Conservation (phyloP, 2,888 invertebrate species). For the Athrips mouffetella region DNA sequence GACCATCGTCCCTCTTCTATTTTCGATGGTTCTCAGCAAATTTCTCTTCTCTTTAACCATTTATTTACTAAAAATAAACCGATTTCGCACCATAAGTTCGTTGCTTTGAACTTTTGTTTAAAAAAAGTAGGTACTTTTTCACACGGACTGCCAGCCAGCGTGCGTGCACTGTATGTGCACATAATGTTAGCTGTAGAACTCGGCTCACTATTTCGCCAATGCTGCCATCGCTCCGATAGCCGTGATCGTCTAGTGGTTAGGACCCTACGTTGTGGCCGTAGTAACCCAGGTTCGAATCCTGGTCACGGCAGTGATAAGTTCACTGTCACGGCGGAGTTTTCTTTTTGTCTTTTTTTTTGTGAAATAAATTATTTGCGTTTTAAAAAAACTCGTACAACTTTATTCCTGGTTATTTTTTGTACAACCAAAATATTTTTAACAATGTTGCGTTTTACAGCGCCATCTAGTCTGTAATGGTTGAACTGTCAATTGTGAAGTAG, state of each 20-base stretch:
- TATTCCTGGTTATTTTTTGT: not conserved
- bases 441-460: not conserved
- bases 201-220: slow-evolving; percentile 14
- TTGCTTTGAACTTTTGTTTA: not conserved
- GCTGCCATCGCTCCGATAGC: slow-evolving; percentile 38
- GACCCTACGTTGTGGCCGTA: slow-evolving; percentile 88
- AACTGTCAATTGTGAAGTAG: not conserved
- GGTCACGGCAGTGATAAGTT: slow-evolving; percentile 53
- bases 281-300: slow-evolving; percentile 87
- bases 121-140: not conserved
- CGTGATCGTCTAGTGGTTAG: slow-evolving; percentile 83
- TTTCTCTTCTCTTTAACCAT: no score
- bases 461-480: not conserved
- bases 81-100: no score
- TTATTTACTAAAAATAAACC: no score
- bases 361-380: not conserved
- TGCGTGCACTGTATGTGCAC: no score
- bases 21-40: no score
- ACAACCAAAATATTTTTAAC: not conserved
- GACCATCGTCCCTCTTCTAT: no score
- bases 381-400: not conserved
- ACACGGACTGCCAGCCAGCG: not conserved
- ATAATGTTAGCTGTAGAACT: not conserved
- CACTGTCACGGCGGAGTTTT: slow-evolving; percentile 59
- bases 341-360: slow-evolving; percentile 28